These are phyloP conservation scores for Pholis gunnellus DNA, from an alignment of 2,113 vertebrate genomes.

Conservation along the genomic window DNA sequence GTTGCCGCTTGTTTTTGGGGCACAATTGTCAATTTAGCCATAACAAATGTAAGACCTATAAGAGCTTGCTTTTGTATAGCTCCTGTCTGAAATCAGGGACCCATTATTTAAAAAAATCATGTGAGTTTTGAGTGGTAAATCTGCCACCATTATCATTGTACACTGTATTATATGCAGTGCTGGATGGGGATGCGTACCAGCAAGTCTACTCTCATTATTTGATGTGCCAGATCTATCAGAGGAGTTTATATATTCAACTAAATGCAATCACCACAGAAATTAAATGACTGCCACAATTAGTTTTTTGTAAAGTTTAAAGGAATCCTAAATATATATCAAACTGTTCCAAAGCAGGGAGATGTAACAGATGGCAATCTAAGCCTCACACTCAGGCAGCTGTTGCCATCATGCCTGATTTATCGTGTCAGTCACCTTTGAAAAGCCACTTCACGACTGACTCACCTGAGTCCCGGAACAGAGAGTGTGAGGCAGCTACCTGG, in stretches of 20 bases:
- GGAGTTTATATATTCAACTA: background rate
- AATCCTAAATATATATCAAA: background rate
- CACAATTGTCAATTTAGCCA: background rate
- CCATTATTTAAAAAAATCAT: background rate
- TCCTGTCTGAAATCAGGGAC: background rate
- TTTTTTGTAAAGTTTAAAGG: background rate
- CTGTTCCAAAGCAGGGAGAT: background rate
- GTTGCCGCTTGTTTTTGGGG: background rate
- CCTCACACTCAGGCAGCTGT: conserved; percentile 8
- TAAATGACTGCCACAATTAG: background rate
- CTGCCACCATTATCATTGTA: background rate
- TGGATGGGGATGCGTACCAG: background rate
- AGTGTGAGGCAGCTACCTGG: conserved; percentile 24
- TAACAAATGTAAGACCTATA: background rate
- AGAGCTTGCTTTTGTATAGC: background rate
- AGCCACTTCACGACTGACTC: conserved; percentile 34
- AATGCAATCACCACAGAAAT: background rate
- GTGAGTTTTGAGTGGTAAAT: background rate
- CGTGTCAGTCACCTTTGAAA: conserved; percentile 43
- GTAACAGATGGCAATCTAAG: conserved; percentile 22
- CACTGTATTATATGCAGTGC: background rate
- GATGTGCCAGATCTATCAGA: background rate
- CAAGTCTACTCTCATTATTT: background rate
- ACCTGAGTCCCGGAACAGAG: conserved; percentile 19
- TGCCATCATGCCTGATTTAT: conserved; percentile 42